Percentiles rank a stretch among this genome's conserved stretches.
These are phyloP conservation scores for Podabrus alpinus DNA, from an alignment of 2,888 invertebrate genomes.

Conservation along the genomic window DNA sequence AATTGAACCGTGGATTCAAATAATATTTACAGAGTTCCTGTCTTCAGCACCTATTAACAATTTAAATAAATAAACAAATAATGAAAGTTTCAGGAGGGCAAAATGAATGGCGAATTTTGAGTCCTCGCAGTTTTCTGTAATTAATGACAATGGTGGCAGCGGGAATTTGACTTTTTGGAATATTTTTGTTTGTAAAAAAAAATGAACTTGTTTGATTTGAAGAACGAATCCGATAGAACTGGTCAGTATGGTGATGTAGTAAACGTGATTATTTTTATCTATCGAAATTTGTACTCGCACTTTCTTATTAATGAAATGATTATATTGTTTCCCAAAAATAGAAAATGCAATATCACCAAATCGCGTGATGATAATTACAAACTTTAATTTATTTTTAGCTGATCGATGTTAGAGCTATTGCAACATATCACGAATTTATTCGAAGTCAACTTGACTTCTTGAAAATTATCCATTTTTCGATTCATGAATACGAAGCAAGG, in stretches of 20 bases:
- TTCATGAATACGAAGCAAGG: not conserved
- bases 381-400: not conserved
- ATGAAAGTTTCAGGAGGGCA: not conserved
- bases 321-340: not conserved
- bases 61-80: not conserved
- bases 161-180: too few species aligned
- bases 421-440: not conserved
- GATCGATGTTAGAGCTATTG: not conserved
- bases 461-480: not conserved
- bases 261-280: not conserved
- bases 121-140: too few species aligned
- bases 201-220: not conserved
- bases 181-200: not conserved
- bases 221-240: not conserved
- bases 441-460: not conserved
- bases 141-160: too few species aligned
- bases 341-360: not conserved
- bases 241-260: not conserved
- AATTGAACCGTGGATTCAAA: not conserved
- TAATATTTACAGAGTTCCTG: slow-evolving; percentile 3
- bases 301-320: not conserved
- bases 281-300: not conserved
- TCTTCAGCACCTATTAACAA: not conserved
- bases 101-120: not conserved
- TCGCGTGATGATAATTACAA: not conserved